Conservation (phyloP, 2,888 invertebrate genomes). For the Sesia apiformis region DNA sequence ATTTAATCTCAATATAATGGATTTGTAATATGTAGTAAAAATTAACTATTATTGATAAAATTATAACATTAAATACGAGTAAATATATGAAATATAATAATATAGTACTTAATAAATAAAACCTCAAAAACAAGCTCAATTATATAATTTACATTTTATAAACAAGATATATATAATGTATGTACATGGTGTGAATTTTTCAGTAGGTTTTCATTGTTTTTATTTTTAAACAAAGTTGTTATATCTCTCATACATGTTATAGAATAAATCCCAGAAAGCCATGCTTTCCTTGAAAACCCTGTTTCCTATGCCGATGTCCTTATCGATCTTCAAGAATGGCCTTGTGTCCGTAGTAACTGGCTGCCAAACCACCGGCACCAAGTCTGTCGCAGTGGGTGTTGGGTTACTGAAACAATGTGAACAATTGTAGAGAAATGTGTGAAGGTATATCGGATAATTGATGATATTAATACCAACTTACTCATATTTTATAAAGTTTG, state of each 20-base stretch:
- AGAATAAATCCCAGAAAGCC: conserved; percentile 64
- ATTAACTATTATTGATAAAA: no score
- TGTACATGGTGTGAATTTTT: no score
- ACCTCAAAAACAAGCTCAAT: not conserved
- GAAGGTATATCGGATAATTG: no score
- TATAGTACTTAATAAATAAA: not conserved
- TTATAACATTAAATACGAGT: no score
- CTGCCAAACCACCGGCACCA: conserved; percentile 42
- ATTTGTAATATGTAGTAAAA: no score
- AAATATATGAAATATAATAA: no score
- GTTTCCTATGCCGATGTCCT: conserved; percentile 30
- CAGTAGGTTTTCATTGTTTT: no score
- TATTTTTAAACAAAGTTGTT: conserved; percentile 26
- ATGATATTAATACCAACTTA: conserved; percentile 17
- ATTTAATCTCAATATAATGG: no score
- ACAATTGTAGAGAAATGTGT: not conserved
- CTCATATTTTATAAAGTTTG: conserved; percentile 62
- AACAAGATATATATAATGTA: not conserved
- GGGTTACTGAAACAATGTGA: conserved; percentile 41
- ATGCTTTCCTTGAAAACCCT: conserved; percentile 45
- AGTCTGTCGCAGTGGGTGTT: conserved; percentile 30
- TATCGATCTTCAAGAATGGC: conserved; percentile 47
- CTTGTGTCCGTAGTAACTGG: conserved; percentile 31
- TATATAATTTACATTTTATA: not conserved
- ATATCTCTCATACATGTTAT: conserved; percentile 39